Percentiles rank a stretch among this genome's conserved stretches.
Evolutionary conservation across 2,888 invertebrate species (phyloP).

Genomic region (Clivina fossor): DNA sequence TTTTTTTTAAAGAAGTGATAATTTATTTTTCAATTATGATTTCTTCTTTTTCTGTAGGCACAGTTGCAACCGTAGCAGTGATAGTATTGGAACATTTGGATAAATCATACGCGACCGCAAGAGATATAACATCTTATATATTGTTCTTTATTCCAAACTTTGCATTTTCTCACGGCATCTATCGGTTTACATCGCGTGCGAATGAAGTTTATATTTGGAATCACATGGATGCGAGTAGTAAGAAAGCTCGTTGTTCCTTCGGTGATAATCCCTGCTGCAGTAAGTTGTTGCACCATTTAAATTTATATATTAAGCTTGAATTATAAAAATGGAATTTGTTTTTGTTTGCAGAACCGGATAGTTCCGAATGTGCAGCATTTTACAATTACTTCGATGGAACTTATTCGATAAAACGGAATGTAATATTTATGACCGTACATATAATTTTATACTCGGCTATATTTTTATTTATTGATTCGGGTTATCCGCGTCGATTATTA

Average conservation of each 20-base stretch:
- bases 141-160: constrained; percentile 48
- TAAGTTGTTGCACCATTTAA: constrained; percentile 37
- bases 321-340: not conserved
- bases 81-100: constrained; percentile 43
- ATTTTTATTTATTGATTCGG: constrained; percentile 45
- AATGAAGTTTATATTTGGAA: constrained; percentile 48
- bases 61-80: constrained; percentile 45
- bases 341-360: constrained; percentile 9
- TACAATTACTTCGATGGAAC: constrained; percentile 8
- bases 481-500: constrained; percentile 37
- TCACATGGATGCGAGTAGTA: constrained; percentile 40
- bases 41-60: constrained; percentile 44
- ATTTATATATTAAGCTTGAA: not conserved
- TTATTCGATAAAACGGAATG: constrained; percentile 6
- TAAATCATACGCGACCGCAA: constrained; percentile 42
- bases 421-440: constrained; percentile 14
- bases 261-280: constrained; percentile 48
- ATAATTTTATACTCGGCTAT: constrained; percentile 14
- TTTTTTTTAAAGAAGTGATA: not conserved
- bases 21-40: not conserved
- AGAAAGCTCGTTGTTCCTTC: constrained; percentile 37
- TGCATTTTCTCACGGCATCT: constrained; percentile 45
- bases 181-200: constrained; percentile 45
- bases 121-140: constrained; percentile 40
- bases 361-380: constrained; percentile 13